Percentiles rank a stretch among this genome's conserved stretches.
These are phyloP conservation scores for Epirrhoe tristata DNA, from an alignment of 2,888 invertebrate genomes.

Conservation along the genomic window DNA sequence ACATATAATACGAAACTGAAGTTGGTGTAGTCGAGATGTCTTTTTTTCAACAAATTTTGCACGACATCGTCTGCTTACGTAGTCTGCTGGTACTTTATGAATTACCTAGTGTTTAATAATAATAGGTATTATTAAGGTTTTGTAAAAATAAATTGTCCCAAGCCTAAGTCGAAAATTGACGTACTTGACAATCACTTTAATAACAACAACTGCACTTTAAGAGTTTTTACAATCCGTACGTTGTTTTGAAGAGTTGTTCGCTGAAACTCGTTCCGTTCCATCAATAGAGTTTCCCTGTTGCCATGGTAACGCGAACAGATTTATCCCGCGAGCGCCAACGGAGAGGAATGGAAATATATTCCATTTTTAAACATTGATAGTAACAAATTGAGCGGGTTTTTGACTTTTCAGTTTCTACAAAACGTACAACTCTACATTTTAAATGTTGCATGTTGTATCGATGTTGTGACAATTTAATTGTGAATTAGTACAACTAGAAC, in stretches of 20 bases:
- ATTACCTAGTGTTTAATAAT: too few species aligned
- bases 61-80: too few species aligned
- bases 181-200: too few species aligned
- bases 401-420: neutral
- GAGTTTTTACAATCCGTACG: neutral
- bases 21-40: too few species aligned
- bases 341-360: slow-evolving; percentile 1
- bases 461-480: too few species aligned
- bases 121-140: too few species aligned
- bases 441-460: neutral
- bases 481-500: too few species aligned
- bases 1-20: too few species aligned
- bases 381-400: neutral
- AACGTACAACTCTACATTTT: neutral
- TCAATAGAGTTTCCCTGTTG: slow-evolving; percentile 12
- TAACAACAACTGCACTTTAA: neutral
- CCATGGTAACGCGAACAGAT: slow-evolving; percentile 21
- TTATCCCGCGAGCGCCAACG: slow-evolving; percentile 3
- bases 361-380: neutral
- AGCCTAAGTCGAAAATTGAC: too few species aligned
- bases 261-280: slow-evolving; percentile 7
- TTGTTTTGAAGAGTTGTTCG: slow-evolving; percentile 12
- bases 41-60: too few species aligned
- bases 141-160: too few species aligned
- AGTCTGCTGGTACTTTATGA: too few species aligned